Evolutionary conservation across 2,797 vertebrate genomes (phyloP), one percentile per base, ranked within the genome.

Genomic region (Mus spretus): DNA sequence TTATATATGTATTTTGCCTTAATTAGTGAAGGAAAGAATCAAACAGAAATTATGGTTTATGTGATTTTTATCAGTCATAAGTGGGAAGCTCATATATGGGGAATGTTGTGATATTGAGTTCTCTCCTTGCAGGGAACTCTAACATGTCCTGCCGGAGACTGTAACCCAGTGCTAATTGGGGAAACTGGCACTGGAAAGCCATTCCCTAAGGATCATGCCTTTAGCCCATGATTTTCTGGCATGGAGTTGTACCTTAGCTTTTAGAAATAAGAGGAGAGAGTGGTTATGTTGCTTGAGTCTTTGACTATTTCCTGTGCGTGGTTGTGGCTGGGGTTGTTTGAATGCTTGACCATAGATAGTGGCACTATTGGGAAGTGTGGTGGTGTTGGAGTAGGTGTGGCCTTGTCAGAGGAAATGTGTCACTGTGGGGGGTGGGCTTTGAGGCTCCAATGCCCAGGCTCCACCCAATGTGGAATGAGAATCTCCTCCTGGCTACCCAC

Each of bases 1-100:
- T 77, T 50, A 57, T 44, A 53, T 31, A 59, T 75, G 40, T 79
- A 50, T 90, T 90, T 92, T 80, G 81, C 26, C 50, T 50, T 81
- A 88, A 55, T 91, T 94, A 37, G 40, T 90, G 26, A 83, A 88
- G 90, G 50, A 59, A 81, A 34, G 47, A 72, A 70, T n/a, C 6
- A 47, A 63, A 50, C 6, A 65, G 17, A 86, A 92, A 95, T 88
- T 57, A 12, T 26, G 57, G 11, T 55, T 20, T 72, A 2, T 92
- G 8, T 70, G 44, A 84, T 84, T 65, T 65, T 17, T 53, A 93
- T 50, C 20, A 22, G 31, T 37, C 20, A 19, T 87, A 70, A 70
- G 44, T 61, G n/a, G 28, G 70, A 44, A 11, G 1, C 37, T 87
- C 12, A 55, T 6, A 40, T 24, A 67, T 47, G 13, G 81, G 31